Conservation (phyloP, 2,113 vertebrate genomes). For the Pseudorhombus dupliciocellatus region DNA sequence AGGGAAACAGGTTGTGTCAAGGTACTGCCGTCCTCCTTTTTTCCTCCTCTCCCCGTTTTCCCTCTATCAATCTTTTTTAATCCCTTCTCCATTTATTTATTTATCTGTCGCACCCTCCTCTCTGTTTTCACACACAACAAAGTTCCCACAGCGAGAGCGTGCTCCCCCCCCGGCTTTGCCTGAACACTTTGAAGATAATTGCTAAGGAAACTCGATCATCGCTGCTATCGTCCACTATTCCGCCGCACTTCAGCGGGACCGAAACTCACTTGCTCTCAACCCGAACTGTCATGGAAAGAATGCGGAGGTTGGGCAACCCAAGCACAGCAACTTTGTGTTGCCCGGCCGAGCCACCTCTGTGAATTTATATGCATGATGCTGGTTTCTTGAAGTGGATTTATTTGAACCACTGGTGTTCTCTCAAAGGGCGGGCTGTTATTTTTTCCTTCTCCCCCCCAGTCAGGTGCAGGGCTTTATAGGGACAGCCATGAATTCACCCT, state of each 20-base stretch:
- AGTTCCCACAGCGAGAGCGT: neutral
- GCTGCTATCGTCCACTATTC: slow-evolving; percentile 34
- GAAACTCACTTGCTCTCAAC: slow-evolving; percentile 53
- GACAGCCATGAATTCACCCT: slow-evolving; percentile 60
- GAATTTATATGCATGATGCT: slow-evolving; percentile 70
- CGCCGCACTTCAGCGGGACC: slow-evolving; percentile 38
- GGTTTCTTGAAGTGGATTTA: slow-evolving; percentile 71
- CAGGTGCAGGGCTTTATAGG: slow-evolving; percentile 70
- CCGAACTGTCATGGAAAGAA: slow-evolving; percentile 71
- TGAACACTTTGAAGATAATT: slow-evolving; percentile 43
- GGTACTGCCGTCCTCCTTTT: slow-evolving; percentile 75
- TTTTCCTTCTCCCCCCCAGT: slow-evolving; percentile 61
- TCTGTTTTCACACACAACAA: slow-evolving; percentile 40
- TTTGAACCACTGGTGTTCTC: slow-evolving; percentile 57
- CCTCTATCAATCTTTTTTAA: slow-evolving; percentile 4
- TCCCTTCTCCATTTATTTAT: slow-evolving; percentile 19
- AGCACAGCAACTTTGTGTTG: slow-evolving; percentile 55
- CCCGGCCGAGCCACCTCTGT: slow-evolving; percentile 57
- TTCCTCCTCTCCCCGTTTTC: neutral
- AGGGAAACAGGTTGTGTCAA: slow-evolving; percentile 90
- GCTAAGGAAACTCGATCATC: slow-evolving; percentile 7
- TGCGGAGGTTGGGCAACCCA: slow-evolving; percentile 54
- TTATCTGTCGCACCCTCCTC: slow-evolving; percentile 6
- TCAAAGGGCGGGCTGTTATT: slow-evolving; percentile 71
- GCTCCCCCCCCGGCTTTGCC: neutral